Evolutionary conservation across 1,140 invertebrate species (phyloP), one percentile per base, ranked within the genome.

Genomic region (Rhynchophorus ferrugineus): DNA sequence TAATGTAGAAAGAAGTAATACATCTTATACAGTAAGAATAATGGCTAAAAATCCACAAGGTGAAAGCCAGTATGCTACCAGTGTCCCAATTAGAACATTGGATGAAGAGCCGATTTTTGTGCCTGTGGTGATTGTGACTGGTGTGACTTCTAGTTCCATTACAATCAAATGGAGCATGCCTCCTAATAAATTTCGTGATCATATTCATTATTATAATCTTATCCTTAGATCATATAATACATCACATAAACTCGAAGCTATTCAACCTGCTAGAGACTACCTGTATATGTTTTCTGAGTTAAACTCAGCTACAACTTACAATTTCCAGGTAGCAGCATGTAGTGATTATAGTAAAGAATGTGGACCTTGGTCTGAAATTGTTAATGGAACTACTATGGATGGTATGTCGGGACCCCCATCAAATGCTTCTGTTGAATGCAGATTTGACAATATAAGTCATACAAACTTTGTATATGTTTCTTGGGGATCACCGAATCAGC

Each of bases 341-440:
- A 88, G 79, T 53, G 82, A 87, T 63, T 84, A 82, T 60, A 89
- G 82, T 1, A 77, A 76, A 44, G 70, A 75, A 36, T 91, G 87
- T 68, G 84, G 85, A 3, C 78, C 80, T 14, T 85, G 81, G 81
- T 89, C 87, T 1, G 70, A 77, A 14, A 73, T 78, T 54, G 82
- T 87, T 35, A 82, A 85, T 63, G 87, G 83, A 1, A 85, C 82
- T 3, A 91, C 88, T 3, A 77, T 88, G 70, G 88, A 90, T 68
- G 87, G 86, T 49, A 76, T 77, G 69, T 69, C 60, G 16, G 65
- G 63, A 36, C 58, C 60, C 19, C 66, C 67, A 13, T 75, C 70
- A 63, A 82, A 82, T 69, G 71, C 87, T 1, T 70, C 70, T 1
- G 73, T 86, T 1, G 69, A 71, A 9, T 91, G 87, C 64, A 73